phyloP scores from a whole-genome alignment of 2,113 vertebrate species.

The Rhagologus leucostigma region DNA sequence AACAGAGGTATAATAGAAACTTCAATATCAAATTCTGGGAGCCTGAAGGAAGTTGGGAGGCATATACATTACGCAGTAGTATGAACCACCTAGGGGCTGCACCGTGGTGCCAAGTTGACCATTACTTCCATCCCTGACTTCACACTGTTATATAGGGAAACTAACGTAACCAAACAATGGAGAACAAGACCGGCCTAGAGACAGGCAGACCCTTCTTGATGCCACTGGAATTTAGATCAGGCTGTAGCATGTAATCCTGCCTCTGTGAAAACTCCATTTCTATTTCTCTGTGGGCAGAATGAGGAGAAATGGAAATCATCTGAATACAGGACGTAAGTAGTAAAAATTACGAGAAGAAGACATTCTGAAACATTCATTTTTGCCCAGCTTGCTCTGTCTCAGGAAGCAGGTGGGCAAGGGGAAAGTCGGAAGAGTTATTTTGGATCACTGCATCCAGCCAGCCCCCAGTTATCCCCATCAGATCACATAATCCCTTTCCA shows the following conservation, averaged over 20 bases:
- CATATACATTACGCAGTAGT: neutral
- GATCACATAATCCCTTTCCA: neutral
- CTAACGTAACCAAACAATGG: accelerated
- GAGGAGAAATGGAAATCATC: neutral
- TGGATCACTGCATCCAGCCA: neutral
- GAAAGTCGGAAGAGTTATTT: neutral
- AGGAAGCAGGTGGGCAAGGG: accelerated
- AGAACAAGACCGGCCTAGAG: neutral
- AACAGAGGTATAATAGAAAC: neutral
- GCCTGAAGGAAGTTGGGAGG: neutral
- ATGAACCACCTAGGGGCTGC: neutral
- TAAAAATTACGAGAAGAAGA: neutral
- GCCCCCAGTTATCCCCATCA: neutral
- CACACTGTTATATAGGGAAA: accelerated
- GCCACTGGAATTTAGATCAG: neutral
- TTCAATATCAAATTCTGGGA: neutral
- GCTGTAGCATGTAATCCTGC: neutral
- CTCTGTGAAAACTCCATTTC: neutral
- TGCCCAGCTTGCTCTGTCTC: neutral
- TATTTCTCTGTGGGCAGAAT: neutral
- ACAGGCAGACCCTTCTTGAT: neutral
- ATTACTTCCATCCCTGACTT: neutral
- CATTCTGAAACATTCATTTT: neutral
- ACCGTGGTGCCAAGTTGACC: neutral
- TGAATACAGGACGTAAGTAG: neutral